These are phyloP conservation scores for Alectura lathami DNA, from an alignment of 2,113 vertebrate species.

Conservation along the genomic window DNA sequence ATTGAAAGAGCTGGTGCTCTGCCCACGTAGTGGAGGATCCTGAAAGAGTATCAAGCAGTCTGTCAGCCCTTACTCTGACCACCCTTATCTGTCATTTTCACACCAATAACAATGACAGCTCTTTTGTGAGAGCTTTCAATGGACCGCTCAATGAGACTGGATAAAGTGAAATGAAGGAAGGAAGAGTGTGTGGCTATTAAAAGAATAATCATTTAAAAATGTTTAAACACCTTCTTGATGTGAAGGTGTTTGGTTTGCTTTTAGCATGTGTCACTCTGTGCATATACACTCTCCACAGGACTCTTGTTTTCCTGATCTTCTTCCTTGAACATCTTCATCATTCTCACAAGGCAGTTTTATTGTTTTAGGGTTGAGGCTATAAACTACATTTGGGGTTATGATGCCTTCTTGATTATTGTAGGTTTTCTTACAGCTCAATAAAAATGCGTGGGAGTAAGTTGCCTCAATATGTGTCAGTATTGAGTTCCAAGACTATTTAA, in stretches of 20 bases:
- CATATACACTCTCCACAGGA: background rate
- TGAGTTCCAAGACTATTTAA: background rate
- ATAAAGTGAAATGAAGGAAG: background rate
- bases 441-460: background rate
- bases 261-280: rapidly evolving
- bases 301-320: background rate
- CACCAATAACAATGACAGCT: background rate
- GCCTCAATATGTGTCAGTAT: background rate
- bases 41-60: background rate
- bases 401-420: background rate
- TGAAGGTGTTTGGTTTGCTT: background rate
- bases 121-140: background rate
- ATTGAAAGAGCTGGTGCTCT: background rate
- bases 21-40: background rate
- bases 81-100: background rate
- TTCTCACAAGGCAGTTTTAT: background rate
- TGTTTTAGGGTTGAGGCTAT: background rate
- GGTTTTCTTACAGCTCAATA: background rate
- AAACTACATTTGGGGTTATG: background rate
- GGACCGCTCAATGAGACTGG: background rate
- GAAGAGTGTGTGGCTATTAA: background rate
- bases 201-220: background rate
- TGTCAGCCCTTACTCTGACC: background rate
- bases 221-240: background rate
- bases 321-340: background rate